Base-by-base conservation (phyloP, 1,140 invertebrate species). In the Drosophila cardini region DNA sequence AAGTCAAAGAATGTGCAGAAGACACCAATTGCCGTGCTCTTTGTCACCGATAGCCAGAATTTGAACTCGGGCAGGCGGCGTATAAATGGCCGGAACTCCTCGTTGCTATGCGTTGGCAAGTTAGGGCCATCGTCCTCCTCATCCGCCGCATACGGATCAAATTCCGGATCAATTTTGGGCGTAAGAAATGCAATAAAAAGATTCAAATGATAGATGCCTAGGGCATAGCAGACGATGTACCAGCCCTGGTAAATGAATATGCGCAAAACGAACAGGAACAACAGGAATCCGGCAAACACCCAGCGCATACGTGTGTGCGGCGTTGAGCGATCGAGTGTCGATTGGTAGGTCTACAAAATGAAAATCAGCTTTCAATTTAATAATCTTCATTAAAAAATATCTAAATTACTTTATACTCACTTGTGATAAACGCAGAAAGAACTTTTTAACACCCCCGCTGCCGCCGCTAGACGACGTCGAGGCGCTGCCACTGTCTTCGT, bases 81-180 rank as follows among this genome's bases (percentile, higher is more conserved):
- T 91, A 99, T 99, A 91, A 99, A 99, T 46, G 99, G 99, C 81
- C 98, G 95, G 92, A 99, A 99, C 93, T 99, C 99, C 93, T 99
- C 98, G 91, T 97, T 98, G 26, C 96, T 95, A 92, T 96, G 96
- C 13, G 97, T 99, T 30, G 99, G 99, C 81, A 99, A 94, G 86
- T 97, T 96, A 64, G 98, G 97, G 32, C 97, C 98, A 91, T 97
- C 96, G 94, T 96, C 95, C 85, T 94, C 94, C 96, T 97, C 97
- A 93, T 97, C 96, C 64, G 89, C 82, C 45, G 80, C 78, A 62
- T 91, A 91, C 93, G 97, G 97, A 93, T 98, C 95, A 93, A 98
- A 95, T 38, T 97, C 97, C 80, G 98, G 99, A 95, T 99, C 98
- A 91, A 99, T 99, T 95, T 99, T 99, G 89, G 99, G 99, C 91